Evolutionary conservation across 2,888 invertebrate species (phyloP).

Genomic region (Minunthozetes semirufus): DNA sequence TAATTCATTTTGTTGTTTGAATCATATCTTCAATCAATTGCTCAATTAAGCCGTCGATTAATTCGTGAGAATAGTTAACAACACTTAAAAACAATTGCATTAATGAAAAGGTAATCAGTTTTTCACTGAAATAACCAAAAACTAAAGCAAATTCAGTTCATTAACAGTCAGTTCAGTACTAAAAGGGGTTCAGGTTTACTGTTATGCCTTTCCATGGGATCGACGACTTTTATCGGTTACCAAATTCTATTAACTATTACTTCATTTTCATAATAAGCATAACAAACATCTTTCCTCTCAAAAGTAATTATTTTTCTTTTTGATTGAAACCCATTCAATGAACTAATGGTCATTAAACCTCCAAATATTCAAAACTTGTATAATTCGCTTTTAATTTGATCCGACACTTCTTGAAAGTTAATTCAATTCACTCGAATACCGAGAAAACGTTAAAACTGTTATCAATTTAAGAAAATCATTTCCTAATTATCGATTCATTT

Average conservation of each 20-base stretch:
- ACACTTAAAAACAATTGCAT: background rate
- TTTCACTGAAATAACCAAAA: background rate
- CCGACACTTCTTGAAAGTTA: background rate
- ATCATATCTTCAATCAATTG: background rate
- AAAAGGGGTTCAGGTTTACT: constrained; percentile 1
- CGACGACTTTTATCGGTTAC: background rate
- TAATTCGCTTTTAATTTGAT: background rate
- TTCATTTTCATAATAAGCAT: background rate
- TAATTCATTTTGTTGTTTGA: background rate
- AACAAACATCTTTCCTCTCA: background rate
- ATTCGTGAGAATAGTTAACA: background rate
- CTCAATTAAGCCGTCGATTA: background rate
- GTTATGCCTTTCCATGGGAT: background rate
- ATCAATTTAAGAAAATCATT: background rate
- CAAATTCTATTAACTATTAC: background rate
- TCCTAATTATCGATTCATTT: no score
- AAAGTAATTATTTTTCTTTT: background rate
- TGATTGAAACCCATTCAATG: background rate
- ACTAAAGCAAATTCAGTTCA: background rate
- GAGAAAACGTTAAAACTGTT: background rate
- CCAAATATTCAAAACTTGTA: background rate
- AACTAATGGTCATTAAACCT: background rate
- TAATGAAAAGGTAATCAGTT: background rate
- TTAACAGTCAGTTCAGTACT: background rate
- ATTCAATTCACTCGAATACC: background rate